Percentiles rank a stretch among this genome's conserved stretches.
Conservation (phyloP, 2,888 invertebrate species). For the Plusia festucae region DNA sequence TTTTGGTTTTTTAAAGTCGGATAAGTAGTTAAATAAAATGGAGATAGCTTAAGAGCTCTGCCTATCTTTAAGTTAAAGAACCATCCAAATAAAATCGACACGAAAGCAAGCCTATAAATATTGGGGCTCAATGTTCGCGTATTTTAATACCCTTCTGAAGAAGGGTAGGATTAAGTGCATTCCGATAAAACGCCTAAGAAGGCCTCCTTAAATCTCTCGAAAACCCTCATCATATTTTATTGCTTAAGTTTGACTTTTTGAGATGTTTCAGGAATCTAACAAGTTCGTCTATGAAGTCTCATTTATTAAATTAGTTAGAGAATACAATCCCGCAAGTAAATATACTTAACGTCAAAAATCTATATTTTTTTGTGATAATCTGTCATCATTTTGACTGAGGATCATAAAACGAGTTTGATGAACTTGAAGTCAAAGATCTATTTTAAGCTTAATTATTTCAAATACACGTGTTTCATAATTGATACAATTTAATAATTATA, state of each 20-base stretch:
- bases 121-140: neutral
- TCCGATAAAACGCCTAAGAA: neutral
- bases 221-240: neutral
- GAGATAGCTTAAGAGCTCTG: no score
- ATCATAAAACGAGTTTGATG: no score
- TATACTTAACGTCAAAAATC: no score
- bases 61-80: neutral
- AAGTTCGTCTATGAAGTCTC: no score
- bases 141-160: neutral
- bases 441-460: no score
- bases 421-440: no score
- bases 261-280: neutral
- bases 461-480: neutral
- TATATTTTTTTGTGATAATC: no score
- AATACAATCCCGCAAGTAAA: no score
- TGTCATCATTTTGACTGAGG: no score
- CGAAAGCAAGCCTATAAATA: conserved; percentile 1
- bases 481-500: neutral
- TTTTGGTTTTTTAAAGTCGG: no score
- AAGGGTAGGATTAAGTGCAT: conserved; percentile 2
- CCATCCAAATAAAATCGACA: neutral
- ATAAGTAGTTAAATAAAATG: no score
- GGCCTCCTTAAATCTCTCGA: neutral
- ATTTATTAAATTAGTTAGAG: no score
- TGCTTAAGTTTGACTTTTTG: neutral